Evolutionary conservation across 2,113 vertebrate species (phyloP).

Genomic region (Micronisus gabar): DNA sequence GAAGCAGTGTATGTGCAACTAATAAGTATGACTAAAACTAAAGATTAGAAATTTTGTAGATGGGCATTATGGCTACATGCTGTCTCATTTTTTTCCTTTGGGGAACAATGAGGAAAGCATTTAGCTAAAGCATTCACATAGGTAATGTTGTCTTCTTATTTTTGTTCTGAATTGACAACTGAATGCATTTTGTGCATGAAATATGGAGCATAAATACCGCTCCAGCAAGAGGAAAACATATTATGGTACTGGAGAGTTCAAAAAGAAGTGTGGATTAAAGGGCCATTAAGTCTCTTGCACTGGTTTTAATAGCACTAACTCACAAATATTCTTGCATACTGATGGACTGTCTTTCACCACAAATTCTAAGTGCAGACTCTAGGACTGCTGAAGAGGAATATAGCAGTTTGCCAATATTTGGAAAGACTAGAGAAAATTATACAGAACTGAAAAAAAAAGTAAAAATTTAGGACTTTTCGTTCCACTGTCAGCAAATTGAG

Average conservation of each 20-base stretch:
- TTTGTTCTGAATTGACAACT: background rate
- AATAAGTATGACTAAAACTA: background rate
- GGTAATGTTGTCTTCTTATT: background rate
- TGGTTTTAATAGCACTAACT: background rate
- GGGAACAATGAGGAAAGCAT: slow-evolving; percentile 17
- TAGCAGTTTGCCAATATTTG: background rate
- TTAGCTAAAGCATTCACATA: slow-evolving; percentile 12
- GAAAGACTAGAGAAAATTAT: background rate
- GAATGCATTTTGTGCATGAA: background rate
- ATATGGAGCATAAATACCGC: background rate
- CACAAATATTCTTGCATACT: background rate
- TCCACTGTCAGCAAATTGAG: background rate
- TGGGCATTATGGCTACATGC: background rate
- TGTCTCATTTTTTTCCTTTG: background rate
- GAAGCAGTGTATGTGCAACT: background rate
- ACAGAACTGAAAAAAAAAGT: background rate
- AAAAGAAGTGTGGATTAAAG: background rate
- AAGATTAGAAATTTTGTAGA: background rate
- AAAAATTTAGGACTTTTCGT: background rate
- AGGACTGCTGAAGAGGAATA: background rate
- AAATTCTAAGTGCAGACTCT: background rate
- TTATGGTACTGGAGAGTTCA: background rate
- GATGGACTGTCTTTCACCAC: background rate
- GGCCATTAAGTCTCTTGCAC: background rate
- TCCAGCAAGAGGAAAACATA: background rate